Base-by-base conservation (phyloP, 2,113 vertebrate species). In the Peromyscus polionotus region DNA sequence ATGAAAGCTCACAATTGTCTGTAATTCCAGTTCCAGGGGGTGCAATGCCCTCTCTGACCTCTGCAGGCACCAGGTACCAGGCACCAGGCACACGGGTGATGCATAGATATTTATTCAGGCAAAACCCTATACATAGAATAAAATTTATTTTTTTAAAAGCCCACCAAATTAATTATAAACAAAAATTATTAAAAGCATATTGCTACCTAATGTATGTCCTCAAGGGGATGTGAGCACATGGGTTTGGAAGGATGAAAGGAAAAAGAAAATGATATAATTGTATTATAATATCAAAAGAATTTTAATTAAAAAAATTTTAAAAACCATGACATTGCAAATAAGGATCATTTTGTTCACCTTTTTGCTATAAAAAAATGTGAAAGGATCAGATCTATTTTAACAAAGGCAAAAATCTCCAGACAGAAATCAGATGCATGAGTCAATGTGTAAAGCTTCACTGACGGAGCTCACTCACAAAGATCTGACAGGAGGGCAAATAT, bases 81-180 rank as follows among this genome's bases (percentile, higher is more conserved):
- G 36, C 59, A 13, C 31, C 31, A 68, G n/a, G 36, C 59, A 85
- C n/a, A 83, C 59, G 28, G n/a, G 24, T 31, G 26, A n/a, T 81
- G 20, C 54, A 59, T 36, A 83, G 24, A 42, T 8, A 84, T 2
- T 28, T n/a, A 42, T 10, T 7, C 39, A 63, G 13, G 7, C 57
- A 84, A 84, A 84, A 61, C 13, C 81, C 61, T 63, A 84, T 8
- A 42, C n/a, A 63, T 19, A 63, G 26, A 84, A 45, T 45, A 19
- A 31, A 42, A 31, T 11, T 85, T 85, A 19, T 65, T 45, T 85
- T 2, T 42, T 65, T 65, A 45, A 85, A 73, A 85, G 19, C 7
- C 39, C 8, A 86, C 24, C 59, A 95, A 95, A 39, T n/a, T 72
- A n/a, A 86, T 94, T 91, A 95, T 65, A 91, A 91, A 73, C 28